Evolutionary conservation across 2,888 invertebrate genomes (phyloP), one percentile per base, ranked within the genome.

Genomic region (Argyresthia goedartella): DNA sequence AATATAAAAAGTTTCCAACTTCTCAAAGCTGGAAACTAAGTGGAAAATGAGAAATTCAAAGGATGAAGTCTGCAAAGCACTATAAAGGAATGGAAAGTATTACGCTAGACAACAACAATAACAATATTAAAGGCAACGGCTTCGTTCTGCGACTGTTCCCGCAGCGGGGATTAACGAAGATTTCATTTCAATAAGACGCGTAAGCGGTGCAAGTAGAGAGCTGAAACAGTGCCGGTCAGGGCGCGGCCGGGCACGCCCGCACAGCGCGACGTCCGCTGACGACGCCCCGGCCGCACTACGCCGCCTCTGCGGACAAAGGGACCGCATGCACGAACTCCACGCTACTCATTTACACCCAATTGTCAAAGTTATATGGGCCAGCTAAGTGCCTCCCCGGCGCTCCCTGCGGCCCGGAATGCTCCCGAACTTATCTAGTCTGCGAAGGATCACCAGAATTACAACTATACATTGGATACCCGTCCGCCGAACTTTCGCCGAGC

Each of bases 181-280:
- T 84, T 82, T 80, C 79, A 84, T 85, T 85, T 82, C 85, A 82
- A 84, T 84, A 82, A 84, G 81, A 82, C 77, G 81, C 71, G 78
- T 76, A 78, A 75, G 64, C 75, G 72, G 65, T 67, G 67, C 72
- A 70, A 64, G 71, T 69, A 74, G 76, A 75, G 76, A 77, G 73
- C 77, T 72, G 72, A 76, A 72, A 69, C 67, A 71, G 72, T 77
- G 74, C 76, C 71, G 73, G 66, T 71, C 69, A 74, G 70, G 67
- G 70, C 70, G 65, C 71, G 72, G 77, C 76, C 75, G 76, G 78
- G 76, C 81, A 81, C 77, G 79, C 69, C 76, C 66, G 25, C 25
- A 25, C 25, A 25, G 25, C 25, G 6, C 25, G 25, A 25, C 25
- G 25, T 4, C 25, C 25, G 3, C 25, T 6, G 3, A 6, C 25